A percentile compares a stretch with the other conserved stretches of the same genome.
Conservation (phyloP, 1,140 invertebrate species). For the Hypsibius dujardini region DNA sequence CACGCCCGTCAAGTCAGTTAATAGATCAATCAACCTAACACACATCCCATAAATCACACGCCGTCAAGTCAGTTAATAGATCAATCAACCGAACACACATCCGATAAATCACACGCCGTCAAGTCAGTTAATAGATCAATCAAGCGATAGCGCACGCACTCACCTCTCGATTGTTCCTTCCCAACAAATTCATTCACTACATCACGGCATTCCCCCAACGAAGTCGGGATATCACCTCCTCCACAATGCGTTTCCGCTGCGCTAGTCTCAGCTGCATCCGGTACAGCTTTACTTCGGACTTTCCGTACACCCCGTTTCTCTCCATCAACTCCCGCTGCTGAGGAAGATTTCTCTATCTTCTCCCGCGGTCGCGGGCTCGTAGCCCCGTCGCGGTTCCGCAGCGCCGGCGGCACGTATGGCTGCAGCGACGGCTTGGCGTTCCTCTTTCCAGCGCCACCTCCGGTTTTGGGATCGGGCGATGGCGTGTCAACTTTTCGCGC, state of each 20-base stretch:
- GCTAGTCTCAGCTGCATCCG: background rate
- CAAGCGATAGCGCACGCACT: too few species aligned
- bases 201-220: too few species aligned
- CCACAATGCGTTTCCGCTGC: background rate
- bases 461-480: background rate
- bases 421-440: background rate
- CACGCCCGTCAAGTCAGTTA: too few species aligned
- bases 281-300: background rate
- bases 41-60: too few species aligned
- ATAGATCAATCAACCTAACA: too few species aligned
- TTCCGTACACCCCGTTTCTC: background rate
- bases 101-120: too few species aligned
- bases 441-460: background rate
- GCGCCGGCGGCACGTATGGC: constrained; percentile 9
- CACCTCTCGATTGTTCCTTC: too few species aligned
- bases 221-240: background rate
- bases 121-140: too few species aligned
- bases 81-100: too few species aligned
- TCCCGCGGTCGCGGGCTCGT: background rate
- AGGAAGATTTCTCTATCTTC: background rate
- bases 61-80: too few species aligned
- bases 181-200: too few species aligned
- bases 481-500: background rate
- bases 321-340: background rate
- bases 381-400: constrained; percentile 20